These are phyloP conservation scores for Sinella curviseta DNA, from an alignment of 1,140 invertebrate species.

Conservation along the genomic window DNA sequence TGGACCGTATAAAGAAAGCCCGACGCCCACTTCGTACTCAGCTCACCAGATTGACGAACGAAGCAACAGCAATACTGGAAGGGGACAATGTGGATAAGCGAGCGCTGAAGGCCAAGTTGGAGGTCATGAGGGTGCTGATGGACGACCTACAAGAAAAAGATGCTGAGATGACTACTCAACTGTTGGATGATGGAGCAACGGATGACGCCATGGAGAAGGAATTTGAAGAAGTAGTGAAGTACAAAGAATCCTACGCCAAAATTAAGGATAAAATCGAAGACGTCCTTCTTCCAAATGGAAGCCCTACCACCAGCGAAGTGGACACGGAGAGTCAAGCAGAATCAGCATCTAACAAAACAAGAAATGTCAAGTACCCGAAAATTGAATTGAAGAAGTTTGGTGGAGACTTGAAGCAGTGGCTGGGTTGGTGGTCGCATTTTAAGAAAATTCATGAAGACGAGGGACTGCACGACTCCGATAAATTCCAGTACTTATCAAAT, in stretches of 20 bases:
- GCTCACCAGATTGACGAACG: background rate
- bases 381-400: background rate
- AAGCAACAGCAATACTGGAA: background rate
- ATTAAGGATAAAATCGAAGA: background rate
- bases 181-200: background rate
- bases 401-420: background rate
- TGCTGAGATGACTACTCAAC: background rate
- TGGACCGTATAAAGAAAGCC: background rate
- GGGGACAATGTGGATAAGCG: background rate
- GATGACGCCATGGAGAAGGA: background rate
- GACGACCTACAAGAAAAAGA: background rate
- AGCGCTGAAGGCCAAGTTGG: background rate
- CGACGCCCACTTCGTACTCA: background rate
- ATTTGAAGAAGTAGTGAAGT: background rate
- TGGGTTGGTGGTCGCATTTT: conserved; percentile 1
- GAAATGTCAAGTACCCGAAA: background rate
- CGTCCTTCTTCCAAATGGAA: background rate
- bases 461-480: background rate
- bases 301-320: background rate
- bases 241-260: background rate
- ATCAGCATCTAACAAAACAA: no score
- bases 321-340: background rate
- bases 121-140: background rate
- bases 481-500: background rate
- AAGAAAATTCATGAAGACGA: background rate